Base-by-base conservation (phyloP, 2,888 invertebrate species). In the Dascillus cervinus region DNA sequence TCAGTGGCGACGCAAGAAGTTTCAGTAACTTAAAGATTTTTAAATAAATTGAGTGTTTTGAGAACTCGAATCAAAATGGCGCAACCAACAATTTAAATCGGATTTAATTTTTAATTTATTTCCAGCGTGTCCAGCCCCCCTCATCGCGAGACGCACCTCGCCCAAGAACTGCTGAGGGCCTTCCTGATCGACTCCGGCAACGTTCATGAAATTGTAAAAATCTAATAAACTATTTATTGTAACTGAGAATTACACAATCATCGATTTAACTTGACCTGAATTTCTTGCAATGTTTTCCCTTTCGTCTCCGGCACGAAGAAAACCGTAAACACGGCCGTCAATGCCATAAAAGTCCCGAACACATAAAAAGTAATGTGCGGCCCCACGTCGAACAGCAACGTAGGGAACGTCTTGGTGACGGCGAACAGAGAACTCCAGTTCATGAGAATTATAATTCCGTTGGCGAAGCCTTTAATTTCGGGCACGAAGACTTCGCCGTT, bases 151-250 rank as follows among this genome's bases (percentile, higher is more conserved):
- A 78, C 81, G 0, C 73, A 82, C 26, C 60, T 80, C 13, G 82
- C 80, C 0, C 82, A 86, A 58, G 82, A 82, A 50, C 72, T 79
- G 0, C 59, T 85, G 17, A 66, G 79, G 2, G 69, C 75, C 0
- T 83, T 82, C 51, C 72, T 73, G 47, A 75, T 79, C 0, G 64
- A 72, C 22, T 49, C 49, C 5, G 78, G 78, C 6, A 79, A 77
- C 47, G 46, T 61, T 11, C 46, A 41, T 26, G 43, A n/a, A n/a
- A n/a, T n/a, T n/a, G n/a, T n/a, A n/a, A 17, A 17, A 17, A 17
- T 17, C 17, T 17, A 17, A 17, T 17, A n/a, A n/a, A n/a, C n/a
- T n/a, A n/a, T n/a, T n/a, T n/a, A n/a, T n/a, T n/a, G n/a, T n/a
- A n/a, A n/a, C n/a, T n/a, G n/a, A n/a, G n/a, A n/a, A n/a, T n/a